phyloP scores from a whole-genome alignment of 2,888 invertebrate genomes.

The Nomada ruficornis region DNA sequence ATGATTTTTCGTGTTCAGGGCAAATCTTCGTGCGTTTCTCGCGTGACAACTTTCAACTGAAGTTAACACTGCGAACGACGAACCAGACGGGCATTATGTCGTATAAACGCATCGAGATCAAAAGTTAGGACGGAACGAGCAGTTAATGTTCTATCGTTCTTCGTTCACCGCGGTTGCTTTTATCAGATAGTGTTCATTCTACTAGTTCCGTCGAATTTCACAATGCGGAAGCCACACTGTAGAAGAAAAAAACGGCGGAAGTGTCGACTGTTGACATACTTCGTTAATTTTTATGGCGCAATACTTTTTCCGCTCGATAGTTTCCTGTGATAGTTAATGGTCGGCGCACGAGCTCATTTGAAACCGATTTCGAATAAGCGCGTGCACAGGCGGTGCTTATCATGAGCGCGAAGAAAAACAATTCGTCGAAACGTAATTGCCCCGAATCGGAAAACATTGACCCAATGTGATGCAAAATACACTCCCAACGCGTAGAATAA shows the following conservation, averaged over 20 bases:
- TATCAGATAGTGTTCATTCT: background rate
- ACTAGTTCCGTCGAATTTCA: background rate
- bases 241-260: background rate
- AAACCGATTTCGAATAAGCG: background rate
- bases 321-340: constrained; percentile 32
- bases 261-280: background rate
- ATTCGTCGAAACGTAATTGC: constrained; percentile 9
- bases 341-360: background rate
- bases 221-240: background rate
- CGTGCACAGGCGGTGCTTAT: background rate
- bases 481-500: constrained; percentile 34
- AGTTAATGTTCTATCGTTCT: background rate
- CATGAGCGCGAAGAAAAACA: background rate
- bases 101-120: background rate
- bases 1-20: background rate
- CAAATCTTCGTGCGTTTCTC: background rate
- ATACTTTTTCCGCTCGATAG: background rate
- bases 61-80: background rate
- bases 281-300: background rate
- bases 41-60: background rate
- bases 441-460: background rate
- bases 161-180: background rate
- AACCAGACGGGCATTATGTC: background rate
- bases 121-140: background rate
- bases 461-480: constrained; percentile 1